Conservation (phyloP, 2,797 vertebrate genomes). For the Antennarius maculatus region DNA sequence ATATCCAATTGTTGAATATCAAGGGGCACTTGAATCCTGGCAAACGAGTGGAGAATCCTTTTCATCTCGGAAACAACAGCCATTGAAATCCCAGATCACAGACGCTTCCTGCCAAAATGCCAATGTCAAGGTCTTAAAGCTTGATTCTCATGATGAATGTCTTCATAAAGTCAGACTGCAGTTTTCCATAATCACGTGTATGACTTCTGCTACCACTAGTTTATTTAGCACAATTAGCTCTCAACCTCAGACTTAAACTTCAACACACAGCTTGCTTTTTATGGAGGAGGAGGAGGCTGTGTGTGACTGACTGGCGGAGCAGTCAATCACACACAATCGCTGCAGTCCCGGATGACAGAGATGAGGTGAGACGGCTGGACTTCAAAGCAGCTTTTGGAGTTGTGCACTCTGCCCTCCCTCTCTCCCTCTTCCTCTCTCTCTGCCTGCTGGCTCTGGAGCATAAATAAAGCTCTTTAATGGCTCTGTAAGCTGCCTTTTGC, state of each 20-base stretch:
- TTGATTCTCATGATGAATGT: constrained; percentile 66
- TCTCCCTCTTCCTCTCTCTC: constrained; percentile 62
- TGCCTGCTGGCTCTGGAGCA: constrained; percentile 73
- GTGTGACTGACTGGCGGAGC: constrained; percentile 65
- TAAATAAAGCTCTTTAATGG: constrained; percentile 85
- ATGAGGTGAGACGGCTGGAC: constrained; percentile 81
- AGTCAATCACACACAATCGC: constrained; percentile 71
- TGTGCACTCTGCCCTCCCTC: constrained; percentile 73
- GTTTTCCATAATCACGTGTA: constrained; percentile 61
- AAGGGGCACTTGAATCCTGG: constrained; percentile 65
- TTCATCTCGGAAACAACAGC: constrained; percentile 72
- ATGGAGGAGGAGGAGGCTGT: constrained; percentile 41
- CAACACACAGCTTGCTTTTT: constrained; percentile 41
- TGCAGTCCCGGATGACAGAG: constrained; percentile 73
- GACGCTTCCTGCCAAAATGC: constrained; percentile 69
- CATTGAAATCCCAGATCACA: constrained; percentile 59
- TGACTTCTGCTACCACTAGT: constrained; percentile 64
- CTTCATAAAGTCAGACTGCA: constrained; percentile 58
- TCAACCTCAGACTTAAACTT: constrained; percentile 71
- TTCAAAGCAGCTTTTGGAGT: constrained; percentile 80
- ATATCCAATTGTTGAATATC: constrained; percentile 71
- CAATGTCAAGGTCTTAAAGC: constrained; percentile 62
- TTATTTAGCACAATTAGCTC: constrained; percentile 70
- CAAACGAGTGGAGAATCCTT: constrained; percentile 62
- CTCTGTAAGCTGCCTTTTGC: constrained; percentile 81